Conservation (phyloP, 2,888 invertebrate species). For the Apomyelois bistriatella region DNA sequence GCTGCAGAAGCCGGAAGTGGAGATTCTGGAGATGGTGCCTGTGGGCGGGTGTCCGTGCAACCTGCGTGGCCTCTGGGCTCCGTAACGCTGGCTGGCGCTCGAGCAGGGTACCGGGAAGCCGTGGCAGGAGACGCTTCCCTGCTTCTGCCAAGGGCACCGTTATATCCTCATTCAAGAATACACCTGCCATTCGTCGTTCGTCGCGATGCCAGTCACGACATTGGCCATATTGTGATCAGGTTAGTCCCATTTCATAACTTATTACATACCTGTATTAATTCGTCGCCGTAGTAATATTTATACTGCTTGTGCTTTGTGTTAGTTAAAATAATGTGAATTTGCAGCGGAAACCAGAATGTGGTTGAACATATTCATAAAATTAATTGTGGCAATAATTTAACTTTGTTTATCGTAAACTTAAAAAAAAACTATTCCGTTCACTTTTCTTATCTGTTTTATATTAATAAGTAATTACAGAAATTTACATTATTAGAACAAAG, state of each 20-base stretch:
- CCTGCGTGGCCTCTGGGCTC: slow-evolving; percentile 82
- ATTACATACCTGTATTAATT: too few relatives aligned
- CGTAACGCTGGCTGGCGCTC: slow-evolving; percentile 87
- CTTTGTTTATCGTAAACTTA: too few relatives aligned
- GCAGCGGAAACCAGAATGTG: too few relatives aligned
- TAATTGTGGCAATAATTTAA: too few relatives aligned
- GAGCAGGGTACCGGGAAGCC: slow-evolving; percentile 90
- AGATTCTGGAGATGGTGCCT: slow-evolving; percentile 83
- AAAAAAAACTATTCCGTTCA: too few relatives aligned
- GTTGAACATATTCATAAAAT: too few relatives aligned
- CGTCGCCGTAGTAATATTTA: too few relatives aligned
- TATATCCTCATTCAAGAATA: slow-evolving; percentile 93
- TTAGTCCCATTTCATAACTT: slow-evolving; percentile 55
- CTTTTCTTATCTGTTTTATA: too few relatives aligned
- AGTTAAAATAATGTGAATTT: too few relatives aligned
- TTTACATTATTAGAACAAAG: too few relatives aligned
- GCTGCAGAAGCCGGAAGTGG: slow-evolving; percentile 90
- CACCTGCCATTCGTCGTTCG: slow-evolving; percentile 94
- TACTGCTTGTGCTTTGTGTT: too few relatives aligned
- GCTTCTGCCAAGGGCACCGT: slow-evolving; percentile 91
- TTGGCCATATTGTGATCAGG: slow-evolving; percentile 92
- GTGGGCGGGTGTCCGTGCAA: slow-evolving; percentile 84
- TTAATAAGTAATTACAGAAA: too few relatives aligned
- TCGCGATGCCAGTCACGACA: slow-evolving; percentile 82
- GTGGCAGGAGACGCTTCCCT: slow-evolving; percentile 91